Evolutionary conservation across 2,888 invertebrate species (phyloP), one percentile per base, ranked within the genome.

Genomic region (Tanypteryx hageni): DNA sequence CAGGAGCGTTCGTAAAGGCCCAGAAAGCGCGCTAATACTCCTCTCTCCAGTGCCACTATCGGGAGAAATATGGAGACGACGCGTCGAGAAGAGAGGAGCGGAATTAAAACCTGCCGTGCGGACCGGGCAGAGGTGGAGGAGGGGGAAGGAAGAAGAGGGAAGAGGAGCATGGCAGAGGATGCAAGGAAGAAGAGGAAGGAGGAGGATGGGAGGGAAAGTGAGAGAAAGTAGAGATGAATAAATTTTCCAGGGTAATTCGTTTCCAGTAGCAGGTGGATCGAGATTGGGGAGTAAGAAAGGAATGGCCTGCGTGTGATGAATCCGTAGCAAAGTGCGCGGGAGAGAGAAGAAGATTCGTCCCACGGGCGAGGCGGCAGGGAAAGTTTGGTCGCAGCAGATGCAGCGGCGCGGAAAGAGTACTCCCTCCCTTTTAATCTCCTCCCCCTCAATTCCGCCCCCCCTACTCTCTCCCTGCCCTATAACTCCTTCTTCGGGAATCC

Each of bases 201-300:
- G 14, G 31, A 57, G 5, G n/a, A 18, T 7, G 13, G n/a, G 64
- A 64, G n/a, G 11, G 83, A 83, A 44, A 83, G 18, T 10, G 83
- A 57, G 44, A 44, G 83, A 68, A 44, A 89, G 61, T 64, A 89
- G 89, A 61, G 64, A 18, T 89, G 89, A 68, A 89, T 89, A 89
- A 89, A 89, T 89, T 89, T 89, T 44, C 18, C 18, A 16, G 89
- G 64, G 89, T 68, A 89, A 89, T 89, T 89, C 89, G 89, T 89
- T 68, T 68, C 44, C 44, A 86, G 86, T 86, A 89, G 68, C 89
- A 89, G 89, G 89, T 89, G 89, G 89, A 89, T 89, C 89, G 89
- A 89, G 57, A 83, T 83, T 83, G 83, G 83, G 83, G 57, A 86
- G 86, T 59, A 86, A 86, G 61, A 61, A 86, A 86, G 89, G 64